These are phyloP conservation scores for Caenorhabditis becei DNA, from an alignment of 2,888 invertebrate genomes.

Conservation along the genomic window DNA sequence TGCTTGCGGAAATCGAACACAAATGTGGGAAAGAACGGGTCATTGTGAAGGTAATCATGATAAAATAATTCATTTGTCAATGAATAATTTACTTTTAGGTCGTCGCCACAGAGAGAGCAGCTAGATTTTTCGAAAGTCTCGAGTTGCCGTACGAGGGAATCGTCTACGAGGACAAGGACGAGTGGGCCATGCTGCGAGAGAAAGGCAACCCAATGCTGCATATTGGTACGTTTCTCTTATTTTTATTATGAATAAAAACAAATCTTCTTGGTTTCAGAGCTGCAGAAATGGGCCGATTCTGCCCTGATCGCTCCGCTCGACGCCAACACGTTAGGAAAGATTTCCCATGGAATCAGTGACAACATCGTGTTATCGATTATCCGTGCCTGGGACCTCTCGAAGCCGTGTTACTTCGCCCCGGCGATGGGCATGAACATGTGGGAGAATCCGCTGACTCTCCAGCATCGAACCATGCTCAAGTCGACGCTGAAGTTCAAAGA, in stretches of 20 bases:
- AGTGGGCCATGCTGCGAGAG: constrained; percentile 92
- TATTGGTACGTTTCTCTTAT: constrained; percentile 84
- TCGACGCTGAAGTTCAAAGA: constrained; percentile 88
- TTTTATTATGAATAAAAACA: neutral
- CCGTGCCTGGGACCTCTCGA: constrained; percentile 91
- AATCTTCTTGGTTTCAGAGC: constrained; percentile 84
- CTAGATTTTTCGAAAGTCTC: constrained; percentile 87
- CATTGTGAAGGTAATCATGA: constrained; percentile 74
- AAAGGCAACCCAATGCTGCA: constrained; percentile 91
- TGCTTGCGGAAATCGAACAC: constrained; percentile 85
- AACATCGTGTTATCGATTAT: constrained; percentile 87
- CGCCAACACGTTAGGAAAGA: constrained; percentile 96
- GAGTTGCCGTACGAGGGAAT: constrained; percentile 70
- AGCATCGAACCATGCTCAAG: constrained; percentile 86
- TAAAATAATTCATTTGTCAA: too few relatives aligned
- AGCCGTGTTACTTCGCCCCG: constrained; percentile 93
- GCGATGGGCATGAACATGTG: constrained; percentile 98
- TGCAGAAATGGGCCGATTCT: constrained; percentile 95
- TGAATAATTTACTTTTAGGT: constrained; percentile 85
- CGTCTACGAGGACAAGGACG: constrained; percentile 84
- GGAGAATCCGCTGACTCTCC: constrained; percentile 86
- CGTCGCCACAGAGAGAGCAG: constrained; percentile 90
- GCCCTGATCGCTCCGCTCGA: constrained; percentile 95
- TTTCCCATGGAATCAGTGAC: constrained; percentile 91
- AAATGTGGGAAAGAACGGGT: constrained; percentile 82